Evolutionary conservation across 2,797 vertebrate genomes (phyloP), one percentile per base, ranked within the genome.

Genomic region (Macroramphosus scolopax): DNA sequence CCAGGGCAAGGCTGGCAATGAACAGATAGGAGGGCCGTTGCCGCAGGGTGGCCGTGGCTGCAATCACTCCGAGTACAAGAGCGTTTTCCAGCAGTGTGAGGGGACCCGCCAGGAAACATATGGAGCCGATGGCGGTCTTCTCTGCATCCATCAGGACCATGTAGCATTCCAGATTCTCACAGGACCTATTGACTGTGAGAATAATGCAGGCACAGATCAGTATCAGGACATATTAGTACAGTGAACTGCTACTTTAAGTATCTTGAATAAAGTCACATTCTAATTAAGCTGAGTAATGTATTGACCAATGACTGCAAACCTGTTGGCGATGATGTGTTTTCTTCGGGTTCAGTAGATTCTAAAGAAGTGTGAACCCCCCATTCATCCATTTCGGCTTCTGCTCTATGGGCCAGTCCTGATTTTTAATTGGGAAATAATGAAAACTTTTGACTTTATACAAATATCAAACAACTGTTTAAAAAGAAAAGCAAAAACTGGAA

Each of bases 11-110:
- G 86, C 93, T 97, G 76, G 88, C 87, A 0, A 97, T 93, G 72
- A 97, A 95, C 18, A 97, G 79, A 70, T 93, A 97, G 0, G 95
- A 94, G 26, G 96, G 94, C 6, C 92, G 90, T 14, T 51, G 84
- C n/a, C 92, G 89, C 25, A 92, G 90, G 2, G 53, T 12, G 0
- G 70, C 82, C 0, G 93, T 91, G 30, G 85, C 78, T 12, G 82
- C 81, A n/a, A 97, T 94, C 65, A 96, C 68, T 7, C 52, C 86
- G 44, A 98, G 73, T 29, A 96, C 91, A 1, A 91, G 51, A 5
- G 62, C 14, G 36, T 98, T 98, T 78, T 92, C 93, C 16, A 95
- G 64, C 48, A 94, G 45, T 0, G 94, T 95, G 18, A 96, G 8
- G 0, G 87, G 85, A 15, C 94, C 94, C 0, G 91, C 82, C 58